These are phyloP conservation scores for Aricia agestis DNA, from an alignment of 1,140 invertebrate genomes.

Conservation along the genomic window DNA sequence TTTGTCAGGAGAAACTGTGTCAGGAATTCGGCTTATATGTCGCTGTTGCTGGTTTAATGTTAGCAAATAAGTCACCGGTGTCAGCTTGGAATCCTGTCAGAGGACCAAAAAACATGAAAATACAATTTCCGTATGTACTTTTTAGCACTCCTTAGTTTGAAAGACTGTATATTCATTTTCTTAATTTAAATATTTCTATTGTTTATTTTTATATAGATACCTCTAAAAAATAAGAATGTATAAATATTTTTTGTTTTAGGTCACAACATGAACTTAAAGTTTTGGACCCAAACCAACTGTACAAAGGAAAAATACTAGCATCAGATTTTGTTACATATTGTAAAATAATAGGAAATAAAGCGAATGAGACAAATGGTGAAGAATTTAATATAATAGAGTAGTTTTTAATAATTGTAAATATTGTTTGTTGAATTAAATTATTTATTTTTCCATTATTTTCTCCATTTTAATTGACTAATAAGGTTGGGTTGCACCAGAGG, in stretches of 20 bases:
- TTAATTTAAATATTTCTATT: too few relatives aligned
- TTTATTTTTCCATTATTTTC: constrained; percentile 15
- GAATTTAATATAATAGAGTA: constrained; percentile 9
- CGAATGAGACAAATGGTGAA: constrained; percentile 15
- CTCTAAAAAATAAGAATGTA: too few relatives aligned
- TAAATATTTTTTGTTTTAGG: constrained; percentile 32
- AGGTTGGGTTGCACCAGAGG: too few relatives aligned
- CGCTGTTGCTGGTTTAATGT: constrained; percentile 82
- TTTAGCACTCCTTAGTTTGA: not conserved
- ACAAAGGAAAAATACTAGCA: constrained; percentile 65
- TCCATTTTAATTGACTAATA: too few relatives aligned
- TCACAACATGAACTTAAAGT: constrained; percentile 33
- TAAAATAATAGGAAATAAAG: constrained; percentile 54
- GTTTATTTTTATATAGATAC: too few relatives aligned
- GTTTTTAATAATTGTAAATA: constrained; percentile 20
- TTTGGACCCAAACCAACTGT: constrained; percentile 48
- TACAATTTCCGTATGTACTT: constrained; percentile 67
- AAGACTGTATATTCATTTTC: too few relatives aligned
- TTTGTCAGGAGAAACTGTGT: constrained; percentile 72
- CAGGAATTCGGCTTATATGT: constrained; percentile 76
- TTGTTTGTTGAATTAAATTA: constrained; percentile 17
- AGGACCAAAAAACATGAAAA: constrained; percentile 73
- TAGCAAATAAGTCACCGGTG: constrained; percentile 80
- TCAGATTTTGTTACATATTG: constrained; percentile 67
- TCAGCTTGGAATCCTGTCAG: constrained; percentile 84